These are phyloP conservation scores for Stratiomys singularior DNA, from an alignment of 2,888 invertebrate genomes.

Conservation along the genomic window DNA sequence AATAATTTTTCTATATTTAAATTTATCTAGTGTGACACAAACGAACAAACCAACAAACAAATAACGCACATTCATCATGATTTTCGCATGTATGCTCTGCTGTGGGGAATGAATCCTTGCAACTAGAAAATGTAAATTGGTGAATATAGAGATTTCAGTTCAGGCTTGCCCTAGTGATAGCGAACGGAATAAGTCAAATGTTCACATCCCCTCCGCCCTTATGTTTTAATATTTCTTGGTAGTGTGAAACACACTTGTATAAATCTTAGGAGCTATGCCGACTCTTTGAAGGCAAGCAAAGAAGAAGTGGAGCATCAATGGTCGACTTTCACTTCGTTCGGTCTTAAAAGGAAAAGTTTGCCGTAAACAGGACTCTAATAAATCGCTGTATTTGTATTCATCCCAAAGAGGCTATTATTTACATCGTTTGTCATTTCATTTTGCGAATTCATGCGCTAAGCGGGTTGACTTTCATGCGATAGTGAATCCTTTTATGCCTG, in stretches of 20 bases:
- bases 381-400: slow-evolving; percentile 47
- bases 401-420: slow-evolving; percentile 40
- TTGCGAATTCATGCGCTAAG: slow-evolving; percentile 20
- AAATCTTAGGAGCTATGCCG: too few species aligned
- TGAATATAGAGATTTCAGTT: not conserved
- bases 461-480: not conserved
- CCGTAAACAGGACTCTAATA: slow-evolving; percentile 45
- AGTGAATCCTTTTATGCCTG: slow-evolving; percentile 13
- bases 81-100: not conserved
- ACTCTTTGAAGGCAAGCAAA: too few species aligned
- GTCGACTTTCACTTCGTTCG: not conserved
- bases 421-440: slow-evolving; percentile 37
- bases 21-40: slow-evolving; percentile 31
- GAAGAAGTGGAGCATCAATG: not conserved
- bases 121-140: not conserved
- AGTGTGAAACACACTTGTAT: not conserved
- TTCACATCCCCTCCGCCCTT: not conserved
- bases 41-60: slow-evolving; percentile 6
- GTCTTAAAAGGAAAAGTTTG: slow-evolving; percentile 23
- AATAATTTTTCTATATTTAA: slow-evolving; percentile 35
- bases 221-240: not conserved
- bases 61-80: slow-evolving; percentile 43
- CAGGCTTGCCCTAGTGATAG: not conserved
- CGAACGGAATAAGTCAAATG: not conserved
- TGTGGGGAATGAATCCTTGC: not conserved